Evolutionary conservation across 2,797 vertebrate species (phyloP).

Genomic region (Lutjanus campechanus): DNA sequence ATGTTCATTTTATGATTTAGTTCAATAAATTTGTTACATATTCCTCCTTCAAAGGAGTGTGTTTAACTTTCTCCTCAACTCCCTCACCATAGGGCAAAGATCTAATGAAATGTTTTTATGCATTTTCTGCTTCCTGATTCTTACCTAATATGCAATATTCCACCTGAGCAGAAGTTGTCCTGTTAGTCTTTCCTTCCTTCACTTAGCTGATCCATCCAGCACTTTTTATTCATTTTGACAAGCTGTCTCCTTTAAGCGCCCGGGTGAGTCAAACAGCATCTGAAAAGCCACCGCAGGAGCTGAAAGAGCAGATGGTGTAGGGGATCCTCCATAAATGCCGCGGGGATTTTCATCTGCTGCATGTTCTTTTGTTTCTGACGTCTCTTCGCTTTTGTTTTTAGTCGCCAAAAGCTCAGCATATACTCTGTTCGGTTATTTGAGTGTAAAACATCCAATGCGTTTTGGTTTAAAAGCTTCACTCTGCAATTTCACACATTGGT

Average conservation of each 20-base stretch:
- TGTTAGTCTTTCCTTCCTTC: background rate
- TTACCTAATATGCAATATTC: background rate
- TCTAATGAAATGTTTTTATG: background rate
- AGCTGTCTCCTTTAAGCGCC: background rate
- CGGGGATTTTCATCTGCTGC: background rate
- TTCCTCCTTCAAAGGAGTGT: too few species aligned
- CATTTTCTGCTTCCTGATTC: background rate
- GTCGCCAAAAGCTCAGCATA: background rate
- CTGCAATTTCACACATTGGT: constrained; percentile 32
- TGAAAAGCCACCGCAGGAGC: background rate
- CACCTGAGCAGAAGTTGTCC: background rate
- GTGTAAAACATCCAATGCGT: background rate
- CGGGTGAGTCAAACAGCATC: background rate
- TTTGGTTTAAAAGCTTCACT: background rate
- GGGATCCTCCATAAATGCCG: too few species aligned
- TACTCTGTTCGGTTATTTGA: background rate
- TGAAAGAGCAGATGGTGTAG: background rate
- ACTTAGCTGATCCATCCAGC: background rate
- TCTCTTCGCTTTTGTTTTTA: background rate
- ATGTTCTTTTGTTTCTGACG: background rate
- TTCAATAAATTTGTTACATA: too few species aligned
- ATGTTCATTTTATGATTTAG: too few species aligned
- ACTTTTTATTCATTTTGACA: background rate
- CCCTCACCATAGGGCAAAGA: background rate
- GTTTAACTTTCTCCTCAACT: background rate